Evolutionary conservation across 2,888 invertebrate species (phyloP).

Genomic region (Torymus tubicola): DNA sequence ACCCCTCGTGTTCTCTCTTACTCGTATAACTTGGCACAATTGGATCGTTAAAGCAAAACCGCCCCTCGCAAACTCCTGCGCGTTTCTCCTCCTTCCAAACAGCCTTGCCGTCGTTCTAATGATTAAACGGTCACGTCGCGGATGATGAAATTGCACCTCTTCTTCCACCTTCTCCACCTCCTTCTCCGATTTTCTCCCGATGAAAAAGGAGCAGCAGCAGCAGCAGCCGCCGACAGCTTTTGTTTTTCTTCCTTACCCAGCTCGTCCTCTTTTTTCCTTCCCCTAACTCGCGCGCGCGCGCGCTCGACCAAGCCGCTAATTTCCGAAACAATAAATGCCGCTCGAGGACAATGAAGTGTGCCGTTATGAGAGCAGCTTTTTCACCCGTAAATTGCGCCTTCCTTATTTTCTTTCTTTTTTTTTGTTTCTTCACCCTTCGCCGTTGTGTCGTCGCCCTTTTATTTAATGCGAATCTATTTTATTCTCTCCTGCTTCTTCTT

Average conservation of each 20-base stretch:
- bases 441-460: conserved; percentile 15
- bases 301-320: conserved; percentile 43
- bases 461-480: conserved; percentile 53
- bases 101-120: neutral
- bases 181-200: conserved; percentile 29
- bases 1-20: no score
- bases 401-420: neutral
- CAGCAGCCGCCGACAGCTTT: conserved; percentile 10
- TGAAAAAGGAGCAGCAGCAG: conserved; percentile 44
- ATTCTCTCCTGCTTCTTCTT: conserved; percentile 7
- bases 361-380: conserved; percentile 47
- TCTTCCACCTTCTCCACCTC: neutral
- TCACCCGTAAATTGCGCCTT: conserved; percentile 51
- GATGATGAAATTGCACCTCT: conserved; percentile 50
- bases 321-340: conserved; percentile 57
- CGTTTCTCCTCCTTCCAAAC: neutral
- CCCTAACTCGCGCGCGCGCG: no score
- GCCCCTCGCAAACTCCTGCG: no score
- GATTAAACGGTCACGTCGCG: conserved; percentile 50
- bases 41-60: no score
- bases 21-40: neutral
- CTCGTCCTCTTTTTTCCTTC: neutral
- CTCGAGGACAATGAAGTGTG: conserved; percentile 52
- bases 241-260: conserved; percentile 25
- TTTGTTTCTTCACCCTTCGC: neutral